These are phyloP conservation scores for Syngnathus rostellatus DNA, from an alignment of 2,797 vertebrate species.

Conservation along the genomic window DNA sequence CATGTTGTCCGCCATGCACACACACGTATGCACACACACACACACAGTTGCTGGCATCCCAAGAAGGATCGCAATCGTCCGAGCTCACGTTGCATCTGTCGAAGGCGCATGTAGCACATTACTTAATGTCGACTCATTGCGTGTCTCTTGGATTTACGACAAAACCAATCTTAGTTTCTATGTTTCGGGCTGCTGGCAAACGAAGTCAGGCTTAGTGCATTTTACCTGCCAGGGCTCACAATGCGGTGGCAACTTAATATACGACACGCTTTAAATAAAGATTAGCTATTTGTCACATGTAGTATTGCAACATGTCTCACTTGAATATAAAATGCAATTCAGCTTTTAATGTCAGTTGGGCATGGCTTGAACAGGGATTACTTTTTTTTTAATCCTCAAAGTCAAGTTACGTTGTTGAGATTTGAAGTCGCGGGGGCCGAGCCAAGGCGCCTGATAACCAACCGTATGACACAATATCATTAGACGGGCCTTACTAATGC, in stretches of 20 bases:
- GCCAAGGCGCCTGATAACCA: constrained; percentile 35
- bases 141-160: constrained; percentile 32
- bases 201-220: constrained; percentile 63
- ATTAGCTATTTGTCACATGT: constrained; percentile 63
- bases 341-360: constrained; percentile 50
- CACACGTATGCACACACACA: too few species aligned
- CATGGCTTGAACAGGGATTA: constrained; percentile 56
- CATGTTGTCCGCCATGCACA: not conserved
- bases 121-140: not conserved
- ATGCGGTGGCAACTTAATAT: constrained; percentile 58
- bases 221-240: constrained; percentile 65
- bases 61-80: too few species aligned
- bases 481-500: constrained; percentile 5
- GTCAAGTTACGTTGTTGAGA: constrained; percentile 35
- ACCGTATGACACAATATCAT: constrained; percentile 39
- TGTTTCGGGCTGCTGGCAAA: constrained; percentile 54
- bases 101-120: too few species aligned
- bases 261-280: constrained; percentile 62
- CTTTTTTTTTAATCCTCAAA: constrained; percentile 47
- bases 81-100: too few species aligned
- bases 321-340: constrained; percentile 59
- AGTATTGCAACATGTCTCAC: constrained; percentile 48
- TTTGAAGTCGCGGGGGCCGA: constrained; percentile 14
- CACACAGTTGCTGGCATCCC: too few species aligned
- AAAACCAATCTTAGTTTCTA: constrained; percentile 23